A percentile compares a stretch with the other conserved stretches of the same genome.
Conservation (phyloP, 2,888 invertebrate species). For the Nesidiocoris tenuis region DNA sequence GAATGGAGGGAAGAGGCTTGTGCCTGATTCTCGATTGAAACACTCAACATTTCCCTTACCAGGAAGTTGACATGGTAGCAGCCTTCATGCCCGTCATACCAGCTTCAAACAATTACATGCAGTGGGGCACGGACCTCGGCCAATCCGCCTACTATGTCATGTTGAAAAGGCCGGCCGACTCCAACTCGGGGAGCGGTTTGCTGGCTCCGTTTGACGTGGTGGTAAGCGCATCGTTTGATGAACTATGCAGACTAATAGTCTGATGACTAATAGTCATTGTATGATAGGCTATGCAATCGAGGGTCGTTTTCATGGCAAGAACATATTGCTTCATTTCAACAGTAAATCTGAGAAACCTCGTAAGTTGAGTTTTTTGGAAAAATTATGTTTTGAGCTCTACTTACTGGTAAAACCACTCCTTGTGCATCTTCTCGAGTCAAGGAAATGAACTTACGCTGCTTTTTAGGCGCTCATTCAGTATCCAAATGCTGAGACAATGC, state of each 20-base stretch:
- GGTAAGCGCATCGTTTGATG: conserved; percentile 57
- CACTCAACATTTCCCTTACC: too few species aligned
- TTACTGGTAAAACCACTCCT: too few species aligned
- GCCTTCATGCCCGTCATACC: conserved; percentile 72
- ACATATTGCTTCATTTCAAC: neutral
- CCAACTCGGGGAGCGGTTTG: conserved; percentile 78
- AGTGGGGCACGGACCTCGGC: conserved; percentile 68
- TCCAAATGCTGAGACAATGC: too few species aligned
- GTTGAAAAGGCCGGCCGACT: conserved; percentile 75
- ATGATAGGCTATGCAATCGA: neutral
- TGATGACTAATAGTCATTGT: neutral
- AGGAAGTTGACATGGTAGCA: conserved; percentile 77
- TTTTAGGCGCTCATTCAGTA: too few species aligned
- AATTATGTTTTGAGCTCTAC: too few species aligned
- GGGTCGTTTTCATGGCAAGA: neutral
- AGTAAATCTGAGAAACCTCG: too few species aligned
- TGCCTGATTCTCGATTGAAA: too few species aligned
- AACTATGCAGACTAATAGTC: neutral
- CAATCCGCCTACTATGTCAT: conserved; percentile 77
- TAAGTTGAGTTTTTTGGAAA: too few species aligned
- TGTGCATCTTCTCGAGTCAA: too few species aligned
- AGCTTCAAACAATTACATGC: conserved; percentile 54
- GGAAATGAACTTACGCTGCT: too few species aligned
- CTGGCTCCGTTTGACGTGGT: conserved; percentile 73
- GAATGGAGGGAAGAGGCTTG: too few species aligned